phyloP scores from a whole-genome alignment of 2,113 vertebrate genomes.

The Psittacus erithacus region DNA sequence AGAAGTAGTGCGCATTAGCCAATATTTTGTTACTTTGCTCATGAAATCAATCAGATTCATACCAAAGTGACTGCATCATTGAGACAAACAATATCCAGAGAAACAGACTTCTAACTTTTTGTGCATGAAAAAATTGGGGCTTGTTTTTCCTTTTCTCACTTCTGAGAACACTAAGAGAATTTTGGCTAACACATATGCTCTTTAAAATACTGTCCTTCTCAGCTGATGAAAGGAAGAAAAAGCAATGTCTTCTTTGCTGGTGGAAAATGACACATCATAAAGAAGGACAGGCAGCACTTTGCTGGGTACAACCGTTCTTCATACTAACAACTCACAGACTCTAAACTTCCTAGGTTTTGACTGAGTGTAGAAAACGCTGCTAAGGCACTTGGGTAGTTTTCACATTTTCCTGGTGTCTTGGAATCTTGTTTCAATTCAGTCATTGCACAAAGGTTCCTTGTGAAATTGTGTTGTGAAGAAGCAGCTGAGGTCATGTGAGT shows the following conservation, averaged over 20 bases:
- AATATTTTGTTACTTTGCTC: background rate
- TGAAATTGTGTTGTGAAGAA: background rate
- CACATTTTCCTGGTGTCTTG: background rate
- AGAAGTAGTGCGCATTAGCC: background rate
- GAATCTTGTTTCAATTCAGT: background rate
- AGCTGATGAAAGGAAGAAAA: background rate
- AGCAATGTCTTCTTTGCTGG: background rate
- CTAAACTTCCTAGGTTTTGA: background rate
- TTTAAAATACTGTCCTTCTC: background rate
- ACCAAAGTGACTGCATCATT: background rate
- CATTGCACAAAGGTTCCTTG: background rate
- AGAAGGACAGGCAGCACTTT: background rate
- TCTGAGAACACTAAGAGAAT: background rate
- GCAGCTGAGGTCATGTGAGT: background rate
- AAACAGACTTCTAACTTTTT: background rate
- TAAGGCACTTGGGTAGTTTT: background rate
- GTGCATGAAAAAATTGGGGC: background rate
- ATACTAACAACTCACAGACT: background rate
- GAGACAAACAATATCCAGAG: background rate
- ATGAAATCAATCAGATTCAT: constrained; percentile 10
- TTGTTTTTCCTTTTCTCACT: background rate
- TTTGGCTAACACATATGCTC: background rate
- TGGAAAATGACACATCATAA: background rate
- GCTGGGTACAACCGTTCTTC: background rate
- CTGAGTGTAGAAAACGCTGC: background rate